These are phyloP conservation scores for Phoeniculus purpureus DNA, from an alignment of 2,797 vertebrate genomes.

Conservation along the genomic window DNA sequence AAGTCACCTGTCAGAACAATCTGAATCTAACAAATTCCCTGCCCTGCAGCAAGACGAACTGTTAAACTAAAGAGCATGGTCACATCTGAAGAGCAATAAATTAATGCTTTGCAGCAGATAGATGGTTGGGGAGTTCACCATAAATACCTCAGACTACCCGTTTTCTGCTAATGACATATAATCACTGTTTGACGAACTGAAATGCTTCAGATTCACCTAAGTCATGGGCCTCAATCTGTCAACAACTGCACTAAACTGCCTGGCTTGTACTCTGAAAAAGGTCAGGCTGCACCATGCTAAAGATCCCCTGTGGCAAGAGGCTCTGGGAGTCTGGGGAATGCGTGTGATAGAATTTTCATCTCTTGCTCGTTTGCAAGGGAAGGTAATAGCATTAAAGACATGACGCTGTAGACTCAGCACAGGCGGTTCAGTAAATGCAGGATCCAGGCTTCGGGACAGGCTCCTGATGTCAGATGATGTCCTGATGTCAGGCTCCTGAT, in stretches of 20 bases:
- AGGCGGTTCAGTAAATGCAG: neutral
- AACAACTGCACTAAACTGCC: neutral
- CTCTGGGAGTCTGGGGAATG: neutral
- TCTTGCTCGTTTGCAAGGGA: neutral
- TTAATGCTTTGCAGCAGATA: constrained; percentile 83
- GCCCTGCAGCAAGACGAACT: constrained; percentile 55
- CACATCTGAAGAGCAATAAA: constrained; percentile 81
- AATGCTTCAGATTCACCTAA: constrained; percentile 32
- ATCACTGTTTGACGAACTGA: neutral
- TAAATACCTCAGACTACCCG: constrained; percentile 63
- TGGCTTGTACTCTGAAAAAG: neutral
- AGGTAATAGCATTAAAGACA: constrained; percentile 12
- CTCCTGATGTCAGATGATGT: neutral
- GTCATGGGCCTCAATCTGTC: neutral
- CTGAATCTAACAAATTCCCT: constrained; percentile 17
- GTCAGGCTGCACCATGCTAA: neutral
- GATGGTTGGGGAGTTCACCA: constrained; percentile 78
- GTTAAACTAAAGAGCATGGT: constrained; percentile 79
- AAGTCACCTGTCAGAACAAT: constrained; percentile 31
- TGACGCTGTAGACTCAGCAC: neutral
- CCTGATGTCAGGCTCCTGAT: neutral
- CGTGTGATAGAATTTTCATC: neutral
- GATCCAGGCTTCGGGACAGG: neutral
- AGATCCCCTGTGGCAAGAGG: neutral
- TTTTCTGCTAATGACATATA: constrained; percentile 36